phyloP scores from a whole-genome alignment of 2,888 invertebrate species.

The Itoplectis maculator region DNA sequence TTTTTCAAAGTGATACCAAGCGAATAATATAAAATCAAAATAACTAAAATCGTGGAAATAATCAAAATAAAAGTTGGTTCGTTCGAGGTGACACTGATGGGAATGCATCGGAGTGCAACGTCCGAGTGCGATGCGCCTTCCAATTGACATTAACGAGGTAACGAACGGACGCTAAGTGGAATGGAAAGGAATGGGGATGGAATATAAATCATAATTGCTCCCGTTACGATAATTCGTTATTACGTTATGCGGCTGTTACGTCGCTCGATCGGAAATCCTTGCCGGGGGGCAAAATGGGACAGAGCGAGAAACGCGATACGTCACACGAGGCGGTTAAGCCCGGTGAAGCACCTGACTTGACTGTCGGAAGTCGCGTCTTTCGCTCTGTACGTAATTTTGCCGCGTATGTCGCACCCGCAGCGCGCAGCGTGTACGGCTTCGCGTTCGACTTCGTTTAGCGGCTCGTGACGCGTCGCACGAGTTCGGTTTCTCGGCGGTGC shows the following conservation, averaged over 20 bases:
- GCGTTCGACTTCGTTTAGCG: slow-evolving; percentile 46
- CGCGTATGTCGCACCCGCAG: not conserved
- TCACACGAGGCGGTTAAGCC: too few species aligned
- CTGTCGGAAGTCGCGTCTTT: slow-evolving; percentile 49
- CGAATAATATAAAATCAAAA: too few species aligned
- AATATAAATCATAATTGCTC: slow-evolving; percentile 1
- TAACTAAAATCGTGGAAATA: not conserved
- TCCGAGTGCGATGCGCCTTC: slow-evolving; percentile 38
- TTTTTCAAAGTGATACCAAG: not conserved
- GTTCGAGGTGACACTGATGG: slow-evolving; percentile 17
- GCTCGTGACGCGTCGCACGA: not conserved
- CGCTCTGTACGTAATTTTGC: not conserved
- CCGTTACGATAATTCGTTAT: slow-evolving; percentile 13
- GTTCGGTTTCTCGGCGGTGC: not conserved
- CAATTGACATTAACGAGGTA: slow-evolving; percentile 53
- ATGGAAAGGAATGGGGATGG: not conserved
- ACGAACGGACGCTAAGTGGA: slow-evolving; percentile 11
- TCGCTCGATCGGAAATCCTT: not conserved
- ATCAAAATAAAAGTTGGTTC: slow-evolving; percentile 17
- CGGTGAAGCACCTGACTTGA: slow-evolving; percentile 50
- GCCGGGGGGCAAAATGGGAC: slow-evolving; percentile 28
- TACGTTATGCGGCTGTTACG: not conserved
- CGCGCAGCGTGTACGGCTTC: slow-evolving; percentile 54
- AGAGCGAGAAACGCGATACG: slow-evolving; percentile 11
- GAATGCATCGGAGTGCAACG: slow-evolving; percentile 28